phyloP scores from a whole-genome alignment of 2,888 invertebrate species.

The Heliothis peltigera region DNA sequence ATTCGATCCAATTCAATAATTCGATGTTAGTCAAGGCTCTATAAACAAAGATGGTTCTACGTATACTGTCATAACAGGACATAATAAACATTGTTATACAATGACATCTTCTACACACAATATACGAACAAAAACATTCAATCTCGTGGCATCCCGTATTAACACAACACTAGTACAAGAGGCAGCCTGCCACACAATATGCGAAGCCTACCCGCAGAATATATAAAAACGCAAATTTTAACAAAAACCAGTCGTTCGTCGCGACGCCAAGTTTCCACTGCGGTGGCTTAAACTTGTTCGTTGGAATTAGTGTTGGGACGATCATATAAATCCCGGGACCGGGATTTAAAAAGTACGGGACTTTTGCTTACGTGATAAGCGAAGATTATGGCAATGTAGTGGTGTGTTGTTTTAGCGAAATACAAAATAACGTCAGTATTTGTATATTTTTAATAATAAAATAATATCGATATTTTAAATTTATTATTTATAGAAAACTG shows the following conservation, averaged over 20 bases:
- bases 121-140: slow-evolving; percentile 24
- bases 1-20: background rate
- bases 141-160: slow-evolving; percentile 21
- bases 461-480: too few species aligned
- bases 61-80: background rate
- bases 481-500: too few species aligned
- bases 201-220: slow-evolving; percentile 38
- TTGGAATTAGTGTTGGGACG: slow-evolving; percentile 60
- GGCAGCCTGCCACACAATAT: slow-evolving; percentile 26
- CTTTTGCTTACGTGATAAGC: slow-evolving; percentile 44
- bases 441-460: slow-evolving; percentile 1
- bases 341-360: slow-evolving; percentile 40
- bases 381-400: slow-evolving; percentile 16
- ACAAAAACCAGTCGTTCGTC: slow-evolving; percentile 64
- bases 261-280: slow-evolving; percentile 63
- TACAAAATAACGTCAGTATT: too few species aligned
- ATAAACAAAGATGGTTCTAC: background rate
- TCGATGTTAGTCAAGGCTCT: background rate
- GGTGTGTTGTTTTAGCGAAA: slow-evolving; percentile 1
- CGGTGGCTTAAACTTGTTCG: slow-evolving; percentile 69
- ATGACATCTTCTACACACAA: background rate
- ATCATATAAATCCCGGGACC: slow-evolving; percentile 53
- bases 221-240: slow-evolving; percentile 65
- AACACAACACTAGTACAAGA: slow-evolving; percentile 44
- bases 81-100: background rate